These are phyloP conservation scores for Pardosa pseudoannulata DNA, from an alignment of 2,888 invertebrate genomes.

Conservation along the genomic window DNA sequence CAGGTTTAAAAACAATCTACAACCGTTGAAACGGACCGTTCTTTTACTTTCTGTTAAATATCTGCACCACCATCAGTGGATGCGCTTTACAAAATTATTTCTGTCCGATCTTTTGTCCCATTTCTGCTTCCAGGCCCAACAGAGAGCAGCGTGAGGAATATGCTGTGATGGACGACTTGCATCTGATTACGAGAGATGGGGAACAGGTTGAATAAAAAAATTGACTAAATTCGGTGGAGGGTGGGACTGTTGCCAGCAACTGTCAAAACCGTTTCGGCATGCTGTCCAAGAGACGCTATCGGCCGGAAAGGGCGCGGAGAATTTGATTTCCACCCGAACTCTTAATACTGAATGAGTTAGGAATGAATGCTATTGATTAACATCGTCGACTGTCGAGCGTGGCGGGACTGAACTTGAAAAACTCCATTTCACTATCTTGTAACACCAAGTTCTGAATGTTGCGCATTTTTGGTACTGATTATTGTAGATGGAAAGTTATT, in stretches of 20 bases:
- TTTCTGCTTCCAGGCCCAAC: not conserved
- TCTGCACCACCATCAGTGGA: not conserved
- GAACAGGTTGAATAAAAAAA: not conserved
- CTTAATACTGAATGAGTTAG: too few species aligned
- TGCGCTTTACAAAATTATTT: not conserved
- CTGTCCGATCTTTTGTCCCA: not conserved
- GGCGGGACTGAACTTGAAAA: too few species aligned
- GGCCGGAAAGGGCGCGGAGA: not conserved
- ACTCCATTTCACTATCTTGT: too few species aligned
- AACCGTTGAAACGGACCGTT: not conserved
- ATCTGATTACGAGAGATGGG: not conserved
- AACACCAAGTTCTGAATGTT: too few species aligned
- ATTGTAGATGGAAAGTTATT: too few species aligned
- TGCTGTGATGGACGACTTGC: not conserved
- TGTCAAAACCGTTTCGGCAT: constrained; percentile 37
- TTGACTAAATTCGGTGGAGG: constrained; percentile 31
- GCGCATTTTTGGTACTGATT: too few species aligned
- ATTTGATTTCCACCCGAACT: not conserved
- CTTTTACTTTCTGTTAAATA: not conserved
- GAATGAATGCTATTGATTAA: too few species aligned
- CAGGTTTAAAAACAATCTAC: not conserved
- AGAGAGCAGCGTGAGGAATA: not conserved
- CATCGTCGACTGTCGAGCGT: too few species aligned
- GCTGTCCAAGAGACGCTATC: not conserved
- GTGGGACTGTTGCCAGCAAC: constrained; percentile 61